Base-by-base conservation (phyloP, 2,797 vertebrate genomes). In the Poecilia picta region DNA sequence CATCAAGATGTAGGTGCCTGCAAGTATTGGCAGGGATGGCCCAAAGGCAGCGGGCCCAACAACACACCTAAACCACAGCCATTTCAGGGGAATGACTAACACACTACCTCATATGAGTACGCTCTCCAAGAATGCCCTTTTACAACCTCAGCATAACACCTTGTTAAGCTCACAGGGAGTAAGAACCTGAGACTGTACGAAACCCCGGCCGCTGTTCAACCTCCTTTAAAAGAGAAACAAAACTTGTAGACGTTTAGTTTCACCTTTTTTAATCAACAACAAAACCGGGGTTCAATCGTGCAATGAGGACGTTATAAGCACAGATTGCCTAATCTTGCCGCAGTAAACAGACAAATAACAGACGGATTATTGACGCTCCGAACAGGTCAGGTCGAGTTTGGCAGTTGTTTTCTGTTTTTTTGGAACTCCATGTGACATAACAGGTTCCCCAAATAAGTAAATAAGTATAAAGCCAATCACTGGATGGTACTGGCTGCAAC, bases 11-110 rank as follows among this genome's bases (percentile, higher is more conserved):
- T 75, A 86, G 81, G 87, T 86, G 83, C 78, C 76, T 87, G 80
- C 84, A 90, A 88, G 89, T 91, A 90, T 89, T 73, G 71, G 76
- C 81, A 92, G 57, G 85, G 83, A 84, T 87, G 84, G 81, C 90
- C 81, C 57, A 72, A 15, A 81, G 82, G 91, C 82, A 0, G 43
- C 77, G 59, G 87, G 73, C 82, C 83, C 39, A 53, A 83, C 87
- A 87, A 77, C 83, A 85, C 88, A 91, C 86, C 89, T 92, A 76
- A 70, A 85, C 73, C 70, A 83, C 78, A 85, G 76, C 82, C 15
- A 46, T 85, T 91, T 81, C 76, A 75, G 73, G 41, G 53, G 74
- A 81, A 77, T 87, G 86, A 89, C 87, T 85, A 88, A 89, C 83
- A 73, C 55, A 57, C 72, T 74, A 74, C 76, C 53, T 74, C 47